Evolutionary conservation across 2,113 vertebrate genomes (phyloP).

Genomic region (Actenoides lindsayi): DNA sequence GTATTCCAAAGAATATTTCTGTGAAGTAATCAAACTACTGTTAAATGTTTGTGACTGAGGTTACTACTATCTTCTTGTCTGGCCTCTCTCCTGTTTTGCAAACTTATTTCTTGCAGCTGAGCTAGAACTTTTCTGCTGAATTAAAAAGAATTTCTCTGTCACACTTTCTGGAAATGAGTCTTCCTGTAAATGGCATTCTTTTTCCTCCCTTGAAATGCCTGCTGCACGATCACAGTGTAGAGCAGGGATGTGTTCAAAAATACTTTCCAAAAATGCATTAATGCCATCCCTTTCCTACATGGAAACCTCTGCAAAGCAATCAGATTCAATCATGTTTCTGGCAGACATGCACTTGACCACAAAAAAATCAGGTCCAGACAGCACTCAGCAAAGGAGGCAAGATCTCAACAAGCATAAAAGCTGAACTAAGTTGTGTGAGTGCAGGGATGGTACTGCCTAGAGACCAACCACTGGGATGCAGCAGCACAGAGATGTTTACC

Average conservation of each 20-base stretch:
- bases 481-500: not conserved
- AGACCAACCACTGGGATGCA: not conserved
- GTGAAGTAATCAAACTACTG: not conserved
- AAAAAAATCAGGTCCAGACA: not conserved
- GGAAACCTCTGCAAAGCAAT: not conserved
- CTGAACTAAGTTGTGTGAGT: not conserved
- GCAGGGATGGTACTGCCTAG: not conserved
- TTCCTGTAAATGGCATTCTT: not conserved
- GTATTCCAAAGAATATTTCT: not conserved
- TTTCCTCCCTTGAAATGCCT: not conserved
- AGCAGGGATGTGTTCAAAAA: not conserved
- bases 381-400: not conserved
- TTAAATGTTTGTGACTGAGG: not conserved
- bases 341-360: not conserved
- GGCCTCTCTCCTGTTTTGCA: not conserved
- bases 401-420: not conserved
- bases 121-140: not conserved
- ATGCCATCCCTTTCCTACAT: not conserved
- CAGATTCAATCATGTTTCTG: not conserved
- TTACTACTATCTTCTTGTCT: not conserved
- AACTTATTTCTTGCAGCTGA: not conserved
- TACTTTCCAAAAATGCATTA: not conserved
- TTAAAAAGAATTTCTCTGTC: not conserved
- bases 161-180: not conserved
- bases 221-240: not conserved